phyloP scores from a whole-genome alignment of 2,888 invertebrate species.

The Autographa gamma region DNA sequence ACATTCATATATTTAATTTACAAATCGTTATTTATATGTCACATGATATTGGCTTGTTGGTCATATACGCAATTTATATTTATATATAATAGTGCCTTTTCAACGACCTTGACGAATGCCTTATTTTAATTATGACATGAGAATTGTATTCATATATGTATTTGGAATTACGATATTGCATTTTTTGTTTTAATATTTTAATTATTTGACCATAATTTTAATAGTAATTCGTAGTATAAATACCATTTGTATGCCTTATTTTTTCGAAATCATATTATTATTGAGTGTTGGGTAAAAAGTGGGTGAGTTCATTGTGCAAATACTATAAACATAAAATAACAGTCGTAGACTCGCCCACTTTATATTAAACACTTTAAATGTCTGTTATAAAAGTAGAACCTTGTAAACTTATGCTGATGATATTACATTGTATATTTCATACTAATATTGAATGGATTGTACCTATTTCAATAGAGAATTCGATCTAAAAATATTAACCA shows the following conservation, averaged over 20 bases:
- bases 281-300: constrained; percentile 26
- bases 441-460: constrained; percentile 35
- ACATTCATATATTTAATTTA: constrained; percentile 51
- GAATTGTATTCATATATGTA: constrained; percentile 55
- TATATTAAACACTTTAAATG: constrained; percentile 40
- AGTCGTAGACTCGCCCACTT: constrained; percentile 12
- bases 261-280: constrained; percentile 54
- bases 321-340: neutral
- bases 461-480: constrained; percentile 12
- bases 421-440: constrained; percentile 45
- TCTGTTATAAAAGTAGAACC: constrained; percentile 48
- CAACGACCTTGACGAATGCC: constrained; percentile 59
- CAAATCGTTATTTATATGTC: constrained; percentile 42
- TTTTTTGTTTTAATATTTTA: constrained; percentile 56
- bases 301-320: neutral
- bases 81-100: constrained; percentile 58
- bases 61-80: constrained; percentile 45
- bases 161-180: constrained; percentile 60
- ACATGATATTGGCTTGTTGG: constrained; percentile 49
- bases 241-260: constrained; percentile 67
- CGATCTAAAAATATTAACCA: neutral
- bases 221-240: constrained; percentile 64
- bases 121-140: constrained; percentile 59
- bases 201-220: constrained; percentile 61
- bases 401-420: constrained; percentile 50